Evolutionary conservation across 2,888 invertebrate genomes (phyloP), one percentile per base, ranked within the genome.

Genomic region (Synanthedon vespiformis): DNA sequence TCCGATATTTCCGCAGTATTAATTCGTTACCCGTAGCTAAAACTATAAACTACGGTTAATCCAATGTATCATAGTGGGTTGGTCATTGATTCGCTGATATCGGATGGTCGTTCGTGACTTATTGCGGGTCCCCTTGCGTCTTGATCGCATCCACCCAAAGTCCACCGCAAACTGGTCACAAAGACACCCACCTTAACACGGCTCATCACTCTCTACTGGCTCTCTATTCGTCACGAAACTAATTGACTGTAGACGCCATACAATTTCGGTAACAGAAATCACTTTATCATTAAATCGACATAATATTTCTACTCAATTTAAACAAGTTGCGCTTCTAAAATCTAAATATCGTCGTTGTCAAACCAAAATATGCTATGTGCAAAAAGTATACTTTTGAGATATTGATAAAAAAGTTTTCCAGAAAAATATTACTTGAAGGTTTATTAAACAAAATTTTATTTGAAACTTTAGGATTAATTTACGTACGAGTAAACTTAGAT

Each of bases 171-270:
- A 22, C 52, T 14, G 12, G 27, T 13, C 40, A 16, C 47, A n/a
- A 11, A 11, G 14, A 16, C 18, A 56, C 55, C 54, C 54, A 56
- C 64, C 62, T 55, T 78, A 80, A 79, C 75, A 73, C 72, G 74
- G 74, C 80, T 79, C 77, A 80, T 79, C 70, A 73, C 74, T 80
- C 70, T 69, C 67, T 63, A 62, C 65, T 58, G 65, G 61, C 67
- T 58, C 63, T 57, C 83, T 78, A 86, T 89, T 80, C 82, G 77
- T 88, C 80, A 80, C 75, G 74, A 74, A 80, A 80, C 89, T 89
- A 90, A 90, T 90, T 90, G 89, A 82, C 79, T 86, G 85, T 75
- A 80, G 85, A 77, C 72, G 79, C 73, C 71, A 69, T 68, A 67
- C 65, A 70, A 73, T 70, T 61, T 56, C 58, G 58, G 58, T 68